phyloP scores from a whole-genome alignment of 2,113 vertebrate genomes.

The Andinoacara biseriatus region DNA sequence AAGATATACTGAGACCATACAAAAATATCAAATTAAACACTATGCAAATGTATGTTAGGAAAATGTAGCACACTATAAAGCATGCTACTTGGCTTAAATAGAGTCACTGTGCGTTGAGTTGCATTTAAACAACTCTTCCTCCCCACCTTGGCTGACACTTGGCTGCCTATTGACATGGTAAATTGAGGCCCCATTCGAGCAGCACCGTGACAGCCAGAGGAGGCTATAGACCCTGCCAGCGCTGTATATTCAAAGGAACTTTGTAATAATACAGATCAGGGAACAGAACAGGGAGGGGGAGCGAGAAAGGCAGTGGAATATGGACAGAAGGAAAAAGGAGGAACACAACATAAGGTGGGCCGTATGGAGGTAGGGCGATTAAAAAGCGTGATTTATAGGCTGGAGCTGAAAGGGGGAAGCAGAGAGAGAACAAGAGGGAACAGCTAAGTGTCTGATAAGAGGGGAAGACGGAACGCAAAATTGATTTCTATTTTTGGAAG shows the following conservation, averaged over 20 bases:
- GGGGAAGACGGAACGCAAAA: conserved; percentile 32
- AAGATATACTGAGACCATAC: neutral
- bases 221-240: conserved; percentile 41
- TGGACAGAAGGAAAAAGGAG: neutral
- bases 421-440: conserved; percentile 13
- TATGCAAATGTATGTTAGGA: neutral
- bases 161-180: conserved; percentile 63
- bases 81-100: conserved; percentile 30
- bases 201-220: conserved; percentile 52
- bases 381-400: conserved; percentile 20
- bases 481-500: conserved; percentile 63
- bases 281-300: neutral
- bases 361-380: neutral
- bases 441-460: conserved; percentile 35
- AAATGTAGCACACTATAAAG: neutral
- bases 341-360: conserved; percentile 24
- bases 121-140: conserved; percentile 51
- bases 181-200: conserved; percentile 54
- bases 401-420: neutral
- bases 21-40: conserved; percentile 4
- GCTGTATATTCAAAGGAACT: conserved; percentile 33
- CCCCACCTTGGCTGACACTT: conserved; percentile 50
- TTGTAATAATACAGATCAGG: conserved; percentile 20
- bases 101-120: conserved; percentile 29
- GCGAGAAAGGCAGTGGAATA: conserved; percentile 8